Evolutionary conservation across 2,113 vertebrate genomes (phyloP), one percentile per base, ranked within the genome.

Genomic region (Megaleporinus macrocephalus): DNA sequence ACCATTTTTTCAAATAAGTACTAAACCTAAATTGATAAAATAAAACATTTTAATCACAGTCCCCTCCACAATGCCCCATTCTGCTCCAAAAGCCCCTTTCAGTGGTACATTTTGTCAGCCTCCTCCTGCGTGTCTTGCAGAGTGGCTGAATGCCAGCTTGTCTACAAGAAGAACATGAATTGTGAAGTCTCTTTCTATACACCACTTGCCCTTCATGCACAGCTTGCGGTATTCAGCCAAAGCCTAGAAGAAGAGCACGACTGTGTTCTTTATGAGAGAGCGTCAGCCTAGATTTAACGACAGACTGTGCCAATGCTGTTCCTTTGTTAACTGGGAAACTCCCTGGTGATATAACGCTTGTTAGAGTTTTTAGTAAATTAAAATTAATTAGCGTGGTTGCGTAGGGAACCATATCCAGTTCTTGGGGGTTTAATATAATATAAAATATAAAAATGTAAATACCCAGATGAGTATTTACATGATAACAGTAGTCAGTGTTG

Each of bases 281-380:
- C 13, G n/a, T 26, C 24, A 5, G 62, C 29, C 27, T 65, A 26
- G 16, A n/a, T 51, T 68, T 75, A 63, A 36, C 33, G 59, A 44
- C 27, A 33, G 27, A 44, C 44, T 36, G 10, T 74, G 57, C 36
- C 41, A 65, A 26, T 24, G 20, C 22, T 63, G 16, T 30, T 49
- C 61, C 59, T 55, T 73, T 68, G 59, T 36, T 36, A 63, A 74
- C n/a, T 4, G 36, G 61, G 30, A 74, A 81, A 65, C 22, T 1
- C 59, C 24, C 27, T 36, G 29, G 6, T 74, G 70, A 62, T 41
- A 26, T 16, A 81, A 27, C 13, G 16, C 71, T 66, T 73, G 47
- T 15, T 22, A 3, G 36, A 41, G n/a, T 66, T 36, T 53, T 41
- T 27, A 14, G 41, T 63, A 63, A 14, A 15, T 3, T 3, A 3